phyloP scores from a whole-genome alignment of 1,140 invertebrate genomes.

The Aphidius ervi region DNA sequence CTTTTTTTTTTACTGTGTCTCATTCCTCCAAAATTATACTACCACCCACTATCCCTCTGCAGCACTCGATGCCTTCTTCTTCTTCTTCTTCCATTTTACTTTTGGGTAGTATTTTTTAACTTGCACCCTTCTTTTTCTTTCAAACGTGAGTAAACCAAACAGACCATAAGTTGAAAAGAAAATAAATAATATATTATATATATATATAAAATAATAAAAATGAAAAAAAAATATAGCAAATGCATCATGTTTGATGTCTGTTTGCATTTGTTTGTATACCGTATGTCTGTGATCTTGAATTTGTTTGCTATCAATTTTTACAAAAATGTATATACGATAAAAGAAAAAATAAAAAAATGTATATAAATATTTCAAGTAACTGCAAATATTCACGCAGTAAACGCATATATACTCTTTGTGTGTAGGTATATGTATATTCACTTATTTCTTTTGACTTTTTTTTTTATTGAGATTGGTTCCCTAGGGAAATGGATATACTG shows the following conservation, averaged over 20 bases:
- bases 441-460: too few relatives aligned
- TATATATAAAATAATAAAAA: not conserved
- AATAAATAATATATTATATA: not conserved
- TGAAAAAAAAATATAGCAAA: not conserved
- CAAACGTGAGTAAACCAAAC: not conserved
- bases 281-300: conserved; percentile 23
- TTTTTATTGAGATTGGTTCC: conserved; percentile 39
- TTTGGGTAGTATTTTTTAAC: not conserved
- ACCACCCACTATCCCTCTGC: not conserved
- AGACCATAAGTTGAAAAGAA: not conserved
- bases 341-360: not conserved
- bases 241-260: too few relatives aligned
- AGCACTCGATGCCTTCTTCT: not conserved
- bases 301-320: conserved; percentile 47
- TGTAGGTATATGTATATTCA: too few relatives aligned
- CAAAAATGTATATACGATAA: conserved; percentile 12
- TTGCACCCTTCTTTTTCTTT: not conserved
- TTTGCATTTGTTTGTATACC: not conserved
- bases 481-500: conserved; percentile 23
- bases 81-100: not conserved
- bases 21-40: not conserved
- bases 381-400: conserved; percentile 43
- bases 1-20: conserved; percentile 11
- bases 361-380: conserved; percentile 44
- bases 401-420: conserved; percentile 32